A percentile compares a stretch with the other conserved stretches of the same genome.
Evolutionary conservation across 2,888 invertebrate genomes (phyloP).

Genomic region (Spodoptera littoralis): DNA sequence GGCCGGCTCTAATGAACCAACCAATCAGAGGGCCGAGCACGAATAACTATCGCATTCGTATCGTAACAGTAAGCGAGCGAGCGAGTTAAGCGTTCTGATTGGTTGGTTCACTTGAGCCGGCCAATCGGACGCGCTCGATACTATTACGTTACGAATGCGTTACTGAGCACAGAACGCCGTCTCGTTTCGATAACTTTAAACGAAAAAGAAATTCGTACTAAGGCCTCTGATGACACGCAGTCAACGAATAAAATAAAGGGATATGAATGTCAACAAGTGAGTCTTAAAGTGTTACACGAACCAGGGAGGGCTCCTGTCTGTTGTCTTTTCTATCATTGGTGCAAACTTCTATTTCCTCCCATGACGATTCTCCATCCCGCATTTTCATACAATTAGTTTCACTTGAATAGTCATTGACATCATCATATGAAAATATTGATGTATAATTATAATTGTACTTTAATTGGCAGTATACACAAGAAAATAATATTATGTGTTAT

Average conservation of each 20-base stretch:
- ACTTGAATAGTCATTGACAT: constrained; percentile 22
- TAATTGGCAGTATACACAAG: constrained; percentile 31
- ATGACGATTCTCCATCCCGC: constrained; percentile 14
- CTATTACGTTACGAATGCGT: too few species aligned
- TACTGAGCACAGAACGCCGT: too few species aligned
- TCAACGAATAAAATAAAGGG: constrained; percentile 25
- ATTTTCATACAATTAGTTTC: constrained; percentile 16
- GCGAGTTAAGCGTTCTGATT: too few species aligned
- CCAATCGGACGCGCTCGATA: too few species aligned
- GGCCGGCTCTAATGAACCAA: too few species aligned
- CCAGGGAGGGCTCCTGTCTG: constrained; percentile 1
- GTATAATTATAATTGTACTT: constrained; percentile 22
- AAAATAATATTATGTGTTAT: constrained; percentile 45
- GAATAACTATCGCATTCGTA: too few species aligned
- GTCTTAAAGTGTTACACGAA: constrained; percentile 4
- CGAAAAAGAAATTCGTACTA: too few species aligned
- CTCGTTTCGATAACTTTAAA: too few species aligned
- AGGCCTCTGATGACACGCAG: constrained; percentile 21
- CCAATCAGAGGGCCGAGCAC: too few species aligned
- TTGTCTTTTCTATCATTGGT: constrained; percentile 2
- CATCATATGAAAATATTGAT: constrained; percentile 24
- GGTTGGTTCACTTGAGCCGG: too few species aligned
- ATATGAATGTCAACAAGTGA: constrained; percentile 14
- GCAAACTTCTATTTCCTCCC: neutral
- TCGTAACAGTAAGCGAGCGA: too few species aligned